Conservation (phyloP, 2,888 invertebrate genomes). For the Drosophila eohydei region DNA sequence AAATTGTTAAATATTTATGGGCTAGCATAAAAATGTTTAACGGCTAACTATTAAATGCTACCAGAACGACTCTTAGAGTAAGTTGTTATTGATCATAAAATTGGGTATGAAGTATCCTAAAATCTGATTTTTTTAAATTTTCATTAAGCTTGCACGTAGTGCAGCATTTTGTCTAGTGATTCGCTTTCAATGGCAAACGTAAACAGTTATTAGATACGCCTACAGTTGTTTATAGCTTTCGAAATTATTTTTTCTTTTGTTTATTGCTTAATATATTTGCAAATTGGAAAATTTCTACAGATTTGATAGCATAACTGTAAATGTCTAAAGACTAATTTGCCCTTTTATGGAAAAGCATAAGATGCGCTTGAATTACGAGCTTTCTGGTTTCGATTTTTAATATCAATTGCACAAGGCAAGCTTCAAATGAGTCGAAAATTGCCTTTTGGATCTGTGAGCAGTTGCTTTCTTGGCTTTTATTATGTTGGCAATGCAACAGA, state of each 20-base stretch:
- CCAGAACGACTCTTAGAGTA: background rate
- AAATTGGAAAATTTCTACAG: background rate
- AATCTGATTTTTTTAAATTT: background rate
- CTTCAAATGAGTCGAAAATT: background rate
- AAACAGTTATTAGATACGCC: background rate
- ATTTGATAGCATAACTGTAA: background rate
- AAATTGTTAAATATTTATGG: conserved; percentile 41
- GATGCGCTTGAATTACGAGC: background rate
- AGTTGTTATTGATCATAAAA: conserved; percentile 37
- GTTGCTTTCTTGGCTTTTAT: background rate
- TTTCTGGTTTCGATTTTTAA: background rate
- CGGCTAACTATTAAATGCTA: conserved; percentile 4
- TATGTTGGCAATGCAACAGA: conserved; percentile 4
- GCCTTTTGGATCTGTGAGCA: background rate
- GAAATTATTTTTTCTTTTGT: background rate
- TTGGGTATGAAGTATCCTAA: background rate
- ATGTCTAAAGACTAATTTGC: background rate
- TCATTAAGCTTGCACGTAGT: background rate
- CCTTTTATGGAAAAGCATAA: background rate
- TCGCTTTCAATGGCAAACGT: background rate
- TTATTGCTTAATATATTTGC: background rate
- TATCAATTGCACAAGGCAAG: background rate
- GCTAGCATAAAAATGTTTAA: conserved; percentile 15
- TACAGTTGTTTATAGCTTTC: background rate
- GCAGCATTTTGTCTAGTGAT: background rate